Evolutionary conservation across 92 coral and sea anemone genomes (phyloP).

Genomic region (Muricea muricata): DNA sequence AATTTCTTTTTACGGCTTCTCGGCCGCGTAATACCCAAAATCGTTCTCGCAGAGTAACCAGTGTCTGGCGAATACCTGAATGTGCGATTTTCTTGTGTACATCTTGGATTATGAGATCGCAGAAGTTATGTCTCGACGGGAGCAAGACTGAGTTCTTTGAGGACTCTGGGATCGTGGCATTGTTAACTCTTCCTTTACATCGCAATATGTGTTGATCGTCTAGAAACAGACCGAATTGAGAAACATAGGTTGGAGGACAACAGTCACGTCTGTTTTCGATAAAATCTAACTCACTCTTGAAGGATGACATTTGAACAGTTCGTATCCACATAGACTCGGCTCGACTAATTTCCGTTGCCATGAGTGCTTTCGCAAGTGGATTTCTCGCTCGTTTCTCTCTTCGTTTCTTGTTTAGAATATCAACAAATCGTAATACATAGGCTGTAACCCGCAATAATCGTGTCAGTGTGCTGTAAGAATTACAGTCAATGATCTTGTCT

Average conservation of each 20-base stretch:
- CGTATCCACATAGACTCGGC: background rate
- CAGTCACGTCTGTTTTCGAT: no score
- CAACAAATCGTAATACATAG: constrained; percentile 44
- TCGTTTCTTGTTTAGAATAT: background rate
- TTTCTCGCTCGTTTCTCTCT: background rate
- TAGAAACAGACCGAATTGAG: background rate
- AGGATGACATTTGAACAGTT: background rate
- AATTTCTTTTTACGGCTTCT: constrained; percentile 1
- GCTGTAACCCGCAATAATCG: constrained; percentile 66
- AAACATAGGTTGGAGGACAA: no score
- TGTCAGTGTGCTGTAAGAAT: constrained; percentile 35
- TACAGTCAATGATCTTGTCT: constrained; percentile 40
- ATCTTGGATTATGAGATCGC: background rate
- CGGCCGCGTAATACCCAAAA: constrained; percentile 49
- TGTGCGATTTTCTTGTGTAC: no score
- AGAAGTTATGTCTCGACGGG: background rate
- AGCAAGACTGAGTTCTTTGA: no score
- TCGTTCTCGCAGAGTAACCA: constrained; percentile 37
- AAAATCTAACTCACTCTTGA: background rate
- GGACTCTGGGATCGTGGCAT: no score
- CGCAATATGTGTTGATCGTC: background rate
- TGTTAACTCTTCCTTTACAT: background rate
- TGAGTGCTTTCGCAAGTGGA: background rate
- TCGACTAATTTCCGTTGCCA: background rate
- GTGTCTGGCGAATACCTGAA: no score